Evolutionary conservation across 2,797 vertebrate species (phyloP).

Genomic region (Chiroxiphia lanceolata): DNA sequence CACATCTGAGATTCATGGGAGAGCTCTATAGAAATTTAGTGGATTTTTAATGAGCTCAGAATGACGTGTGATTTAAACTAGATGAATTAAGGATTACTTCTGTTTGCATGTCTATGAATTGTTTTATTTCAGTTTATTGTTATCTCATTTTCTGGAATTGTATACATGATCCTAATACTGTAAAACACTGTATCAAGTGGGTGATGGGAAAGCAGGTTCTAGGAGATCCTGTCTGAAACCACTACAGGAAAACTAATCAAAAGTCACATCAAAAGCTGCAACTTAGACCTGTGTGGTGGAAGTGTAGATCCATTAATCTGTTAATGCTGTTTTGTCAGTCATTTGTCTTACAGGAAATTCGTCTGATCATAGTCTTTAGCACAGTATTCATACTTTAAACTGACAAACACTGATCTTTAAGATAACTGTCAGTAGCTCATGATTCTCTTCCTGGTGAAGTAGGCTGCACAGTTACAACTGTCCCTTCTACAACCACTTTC

Average conservation of each 20-base stretch:
- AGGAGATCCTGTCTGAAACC: background rate
- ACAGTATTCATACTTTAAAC: background rate
- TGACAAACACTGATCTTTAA: background rate
- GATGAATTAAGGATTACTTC: background rate
- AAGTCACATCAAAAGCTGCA: background rate
- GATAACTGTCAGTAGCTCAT: background rate
- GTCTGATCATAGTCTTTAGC: background rate
- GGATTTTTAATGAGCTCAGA: background rate
- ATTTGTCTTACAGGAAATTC: background rate
- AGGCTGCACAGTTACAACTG: fast-evolving
- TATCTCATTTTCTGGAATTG: background rate
- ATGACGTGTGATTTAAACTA: background rate
- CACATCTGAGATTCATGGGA: background rate
- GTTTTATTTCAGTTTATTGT: background rate
- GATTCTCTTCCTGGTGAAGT: background rate
- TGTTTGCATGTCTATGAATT: background rate
- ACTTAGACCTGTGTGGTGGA: background rate
- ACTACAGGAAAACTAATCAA: background rate
- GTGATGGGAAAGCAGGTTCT: background rate
- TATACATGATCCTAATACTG: background rate
- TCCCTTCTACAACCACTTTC: background rate
- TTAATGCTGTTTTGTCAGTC: background rate
- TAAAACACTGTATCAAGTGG: background rate
- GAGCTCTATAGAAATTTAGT: background rate
- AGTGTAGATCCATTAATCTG: background rate